Base-by-base conservation (phyloP, 2,888 invertebrate genomes). In the Mimas tiliae region DNA sequence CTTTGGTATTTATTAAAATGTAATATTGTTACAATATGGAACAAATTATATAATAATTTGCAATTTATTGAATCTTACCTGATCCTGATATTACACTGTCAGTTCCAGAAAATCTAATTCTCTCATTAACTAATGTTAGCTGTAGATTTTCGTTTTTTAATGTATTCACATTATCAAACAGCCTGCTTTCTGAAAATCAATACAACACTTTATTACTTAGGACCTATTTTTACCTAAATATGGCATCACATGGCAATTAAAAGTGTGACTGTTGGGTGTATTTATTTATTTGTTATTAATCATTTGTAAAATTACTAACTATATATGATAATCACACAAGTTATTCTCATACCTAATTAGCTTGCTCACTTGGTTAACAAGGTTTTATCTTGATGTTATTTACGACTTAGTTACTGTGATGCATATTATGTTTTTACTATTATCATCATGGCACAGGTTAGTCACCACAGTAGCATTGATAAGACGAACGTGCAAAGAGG, bases 81-180 rank as follows among this genome's bases (percentile, higher is more conserved):
- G 85, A 81, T 70, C 84, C 83, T 62, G 87, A 76, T 69, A 81
- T 72, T 55, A 84, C 77, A 88, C 85, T 87, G 42, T 94, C 93
- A 62, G 89, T 81, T 66, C 94, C 94, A 42, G 96, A 95, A 71
- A 93, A 94, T 73, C 96, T 95, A 62, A 98, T 94, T 82, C 96
- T 96, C 84, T 98, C 98, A 92, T 97, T 97, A 75, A 97, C 96
- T 70, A 98, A 95, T 12, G 97, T 96, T 47, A 98, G 91, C 74
- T 98, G 97, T 34, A 98, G 93, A 86, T 98, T 98, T 90, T 98
- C 97, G 74, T 96, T 94, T 81, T 96, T 96, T 66, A 98, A 88
- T 53, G 96, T 95, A 78, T 97, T 97, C 27, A 96, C 96, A 88
- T 95, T 96, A 84, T 98, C 98, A 88, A 98, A 97, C 62, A 98